These are phyloP conservation scores for Tokudaia muenninki DNA, from an alignment of 2,797 vertebrate genomes.

Conservation along the genomic window DNA sequence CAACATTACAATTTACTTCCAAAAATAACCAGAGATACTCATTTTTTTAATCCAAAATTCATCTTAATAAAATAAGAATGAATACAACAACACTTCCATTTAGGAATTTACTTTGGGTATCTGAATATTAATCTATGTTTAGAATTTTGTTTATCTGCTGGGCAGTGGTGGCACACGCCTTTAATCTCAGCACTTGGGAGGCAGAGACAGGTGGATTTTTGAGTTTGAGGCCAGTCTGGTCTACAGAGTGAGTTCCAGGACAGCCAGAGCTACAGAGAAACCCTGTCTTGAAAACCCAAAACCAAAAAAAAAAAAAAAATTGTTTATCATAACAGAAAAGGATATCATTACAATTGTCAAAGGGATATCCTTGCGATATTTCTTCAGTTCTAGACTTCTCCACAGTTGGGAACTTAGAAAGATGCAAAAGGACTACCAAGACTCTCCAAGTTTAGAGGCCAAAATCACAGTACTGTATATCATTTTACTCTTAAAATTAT, in stretches of 20 bases:
- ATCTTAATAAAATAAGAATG: background rate
- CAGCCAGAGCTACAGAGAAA: no score
- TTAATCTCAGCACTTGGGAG: no score
- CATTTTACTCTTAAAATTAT: background rate
- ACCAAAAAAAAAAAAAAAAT: no score
- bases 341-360: background rate
- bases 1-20: background rate
- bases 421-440: background rate
- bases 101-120: constrained; percentile 21
- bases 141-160: background rate
- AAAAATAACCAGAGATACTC: background rate
- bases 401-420: background rate
- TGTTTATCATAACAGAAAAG: background rate
- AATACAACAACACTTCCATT: background rate
- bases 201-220: no score
- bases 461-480: background rate
- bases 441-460: background rate
- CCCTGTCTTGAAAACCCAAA: no score
- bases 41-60: background rate
- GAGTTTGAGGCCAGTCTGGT: no score
- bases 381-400: background rate
- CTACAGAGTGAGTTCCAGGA: no score
- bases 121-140: background rate
- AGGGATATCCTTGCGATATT: background rate
- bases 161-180: no score